Percentiles rank a stretch among this genome's conserved stretches.
Conservation (phyloP, 1,140 invertebrate species). For the Anastrepha obliqua region DNA sequence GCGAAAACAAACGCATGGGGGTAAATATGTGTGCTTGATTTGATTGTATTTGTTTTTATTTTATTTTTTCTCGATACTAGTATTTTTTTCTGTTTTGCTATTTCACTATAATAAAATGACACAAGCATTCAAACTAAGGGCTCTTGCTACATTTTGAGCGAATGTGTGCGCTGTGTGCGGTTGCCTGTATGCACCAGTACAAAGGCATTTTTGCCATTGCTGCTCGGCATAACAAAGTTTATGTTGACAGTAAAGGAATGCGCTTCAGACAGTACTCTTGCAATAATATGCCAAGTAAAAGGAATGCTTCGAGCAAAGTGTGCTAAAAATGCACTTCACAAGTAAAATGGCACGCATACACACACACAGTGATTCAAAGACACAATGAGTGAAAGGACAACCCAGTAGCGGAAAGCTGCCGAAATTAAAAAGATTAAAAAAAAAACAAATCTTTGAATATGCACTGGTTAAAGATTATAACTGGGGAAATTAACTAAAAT, state of each 20-base stretch:
- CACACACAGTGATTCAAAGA: neutral
- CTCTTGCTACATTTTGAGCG: conserved; percentile 12
- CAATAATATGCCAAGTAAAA: conserved; percentile 45
- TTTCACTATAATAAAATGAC: neutral
- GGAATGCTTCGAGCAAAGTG: conserved; percentile 20
- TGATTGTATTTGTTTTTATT: conserved; percentile 59
- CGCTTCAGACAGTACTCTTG: conserved; percentile 32
- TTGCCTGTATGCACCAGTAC: conserved; percentile 53
- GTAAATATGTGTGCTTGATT: neutral
- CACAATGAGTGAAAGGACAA: neutral
- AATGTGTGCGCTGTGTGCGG: conserved; percentile 49
- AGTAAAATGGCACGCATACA: too few relatives aligned
- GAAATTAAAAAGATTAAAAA: too few relatives aligned
- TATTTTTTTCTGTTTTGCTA: neutral
- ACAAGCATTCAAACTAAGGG: neutral
- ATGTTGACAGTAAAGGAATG: conserved; percentile 47
- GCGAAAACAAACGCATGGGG: neutral
- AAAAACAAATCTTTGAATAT: too few relatives aligned
- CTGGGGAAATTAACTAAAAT: too few relatives aligned
- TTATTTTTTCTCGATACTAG: neutral
- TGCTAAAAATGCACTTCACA: conserved; percentile 28
- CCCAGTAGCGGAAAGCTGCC: neutral
- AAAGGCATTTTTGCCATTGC: conserved; percentile 57
- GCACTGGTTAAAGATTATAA: too few relatives aligned
- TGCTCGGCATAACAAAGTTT: conserved; percentile 45